Conservation (phyloP, 2,113 vertebrate genomes). For the Crotalus viridis region DNA sequence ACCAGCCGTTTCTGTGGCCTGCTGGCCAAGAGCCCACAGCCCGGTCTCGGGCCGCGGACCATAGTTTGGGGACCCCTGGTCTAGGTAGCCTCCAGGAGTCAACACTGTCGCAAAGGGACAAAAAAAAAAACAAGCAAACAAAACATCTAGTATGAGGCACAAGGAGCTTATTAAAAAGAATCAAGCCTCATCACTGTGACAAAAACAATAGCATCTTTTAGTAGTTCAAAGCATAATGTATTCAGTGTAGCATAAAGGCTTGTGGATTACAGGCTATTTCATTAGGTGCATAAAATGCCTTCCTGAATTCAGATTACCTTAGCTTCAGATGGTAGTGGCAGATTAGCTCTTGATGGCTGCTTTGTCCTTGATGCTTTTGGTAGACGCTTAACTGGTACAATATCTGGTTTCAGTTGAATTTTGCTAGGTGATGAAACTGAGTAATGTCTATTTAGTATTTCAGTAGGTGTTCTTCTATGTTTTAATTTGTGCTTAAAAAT, state of each 20-base stretch:
- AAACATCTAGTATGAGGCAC: not conserved
- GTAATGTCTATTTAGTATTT: slow-evolving; percentile 61
- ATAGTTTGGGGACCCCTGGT: no score
- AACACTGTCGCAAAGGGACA: not conserved
- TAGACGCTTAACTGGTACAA: slow-evolving; percentile 74
- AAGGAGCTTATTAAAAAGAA: not conserved
- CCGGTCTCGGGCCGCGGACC: accelerated
- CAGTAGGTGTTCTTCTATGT: slow-evolving; percentile 39
- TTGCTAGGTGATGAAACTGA: slow-evolving; percentile 59
- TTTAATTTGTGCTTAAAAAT: slow-evolving; percentile 31
- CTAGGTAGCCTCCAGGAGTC: not conserved
- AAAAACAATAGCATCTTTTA: not conserved
- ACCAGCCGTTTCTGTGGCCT: no score
- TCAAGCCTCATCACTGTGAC: not conserved
- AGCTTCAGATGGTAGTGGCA: slow-evolving; percentile 73
- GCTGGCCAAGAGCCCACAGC: no score
- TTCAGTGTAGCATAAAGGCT: not conserved
- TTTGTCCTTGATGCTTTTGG: slow-evolving; percentile 91
- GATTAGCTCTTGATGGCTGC: slow-evolving; percentile 90
- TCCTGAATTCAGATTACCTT: slow-evolving; percentile 68
- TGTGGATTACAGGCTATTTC: not conserved
- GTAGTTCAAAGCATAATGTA: not conserved
- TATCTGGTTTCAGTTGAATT: slow-evolving; percentile 71
- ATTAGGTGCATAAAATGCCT: not conserved
- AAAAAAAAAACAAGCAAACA: not conserved